Base-by-base conservation (phyloP, 2,888 invertebrate genomes). In the Uloborus plumipes region DNA sequence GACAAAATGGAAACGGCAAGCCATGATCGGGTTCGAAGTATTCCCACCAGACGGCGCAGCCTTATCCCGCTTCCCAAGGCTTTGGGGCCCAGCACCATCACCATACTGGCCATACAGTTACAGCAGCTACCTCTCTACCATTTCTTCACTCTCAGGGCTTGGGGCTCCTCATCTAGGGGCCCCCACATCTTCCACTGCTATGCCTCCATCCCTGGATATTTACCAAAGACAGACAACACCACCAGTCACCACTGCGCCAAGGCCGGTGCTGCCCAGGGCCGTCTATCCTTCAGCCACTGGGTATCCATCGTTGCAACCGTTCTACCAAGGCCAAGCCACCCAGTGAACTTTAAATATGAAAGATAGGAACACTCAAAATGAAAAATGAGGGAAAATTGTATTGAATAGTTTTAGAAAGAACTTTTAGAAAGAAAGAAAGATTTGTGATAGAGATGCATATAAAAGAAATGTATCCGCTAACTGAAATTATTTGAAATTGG, bases 1-100 rank as follows among this genome's bases (percentile, higher is more conserved):
- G 90, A 99, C 99, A 89, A 99, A 99, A 91, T 99, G 99, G 99
- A 99, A 99, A 90, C 93, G 99, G 2, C 99, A 99, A 90, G 97
- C 99, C 18, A 97, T 99, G 0, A 98, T 99, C 2, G 98, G 98
- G 0, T 90, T 98, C 87, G 99, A 99, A 89, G 92, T 99, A 55
- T 91, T 99, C 77, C 97, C 98, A 2, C 99, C 99, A 89, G 97
- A 98, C 0, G 97, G 97, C 14, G 62, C 78, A 2, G 62, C 75
- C 4, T 65, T 84, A 1, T 74, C 79, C 3, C 58, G 79, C 14
- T 75, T 84, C 20, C 84, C 84, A 0, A 64, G 77, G 20, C 49
- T 84, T 3, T 84, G 80, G 81, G 81, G 77, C 9, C 81, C 84
- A 39, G 51, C 62, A 14, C 84, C 80, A 2, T 72, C 77, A 9